phyloP scores from a whole-genome alignment of 2,113 vertebrate species.

The Rhagologus leucostigma region DNA sequence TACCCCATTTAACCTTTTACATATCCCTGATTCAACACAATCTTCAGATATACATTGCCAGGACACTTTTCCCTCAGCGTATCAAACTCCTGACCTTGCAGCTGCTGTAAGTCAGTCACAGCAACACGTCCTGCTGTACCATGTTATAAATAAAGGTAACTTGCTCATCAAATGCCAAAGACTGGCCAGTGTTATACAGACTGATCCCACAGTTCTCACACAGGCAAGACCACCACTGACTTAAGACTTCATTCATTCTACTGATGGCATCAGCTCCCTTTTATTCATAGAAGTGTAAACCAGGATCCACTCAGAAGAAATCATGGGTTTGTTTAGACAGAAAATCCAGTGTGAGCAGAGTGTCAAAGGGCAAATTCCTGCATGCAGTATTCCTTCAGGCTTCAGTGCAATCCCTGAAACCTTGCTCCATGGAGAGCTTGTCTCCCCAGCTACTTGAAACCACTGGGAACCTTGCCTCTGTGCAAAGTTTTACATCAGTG shows the following conservation, averaged over 20 bases:
- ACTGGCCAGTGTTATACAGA: not conserved
- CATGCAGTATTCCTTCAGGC: not conserved
- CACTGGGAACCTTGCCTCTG: not conserved
- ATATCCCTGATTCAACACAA: slow-evolving; percentile 58
- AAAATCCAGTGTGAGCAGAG: not conserved
- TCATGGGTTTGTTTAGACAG: not conserved
- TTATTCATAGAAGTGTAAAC: not conserved
- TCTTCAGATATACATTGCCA: slow-evolving; percentile 5
- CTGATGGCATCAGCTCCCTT: not conserved
- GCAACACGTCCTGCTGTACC: not conserved
- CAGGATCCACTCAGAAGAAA: not conserved
- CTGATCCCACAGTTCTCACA: not conserved
- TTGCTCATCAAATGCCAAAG: slow-evolving; percentile 54
- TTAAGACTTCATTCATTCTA: not conserved
- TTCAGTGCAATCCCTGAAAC: not conserved
- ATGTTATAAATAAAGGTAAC: slow-evolving; percentile 69
- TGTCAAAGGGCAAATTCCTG: not conserved
- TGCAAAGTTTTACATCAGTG: not conserved
- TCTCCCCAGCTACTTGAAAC: not conserved
- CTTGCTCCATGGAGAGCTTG: not conserved
- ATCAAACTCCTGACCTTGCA: slow-evolving; percentile 66
- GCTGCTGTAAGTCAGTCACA: slow-evolving; percentile 55
- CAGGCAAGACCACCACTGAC: not conserved
- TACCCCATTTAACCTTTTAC: slow-evolving; percentile 34
- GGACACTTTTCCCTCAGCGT: not conserved